These are phyloP conservation scores for Cacatua alba DNA, from an alignment of 2,113 vertebrate species.

Conservation along the genomic window DNA sequence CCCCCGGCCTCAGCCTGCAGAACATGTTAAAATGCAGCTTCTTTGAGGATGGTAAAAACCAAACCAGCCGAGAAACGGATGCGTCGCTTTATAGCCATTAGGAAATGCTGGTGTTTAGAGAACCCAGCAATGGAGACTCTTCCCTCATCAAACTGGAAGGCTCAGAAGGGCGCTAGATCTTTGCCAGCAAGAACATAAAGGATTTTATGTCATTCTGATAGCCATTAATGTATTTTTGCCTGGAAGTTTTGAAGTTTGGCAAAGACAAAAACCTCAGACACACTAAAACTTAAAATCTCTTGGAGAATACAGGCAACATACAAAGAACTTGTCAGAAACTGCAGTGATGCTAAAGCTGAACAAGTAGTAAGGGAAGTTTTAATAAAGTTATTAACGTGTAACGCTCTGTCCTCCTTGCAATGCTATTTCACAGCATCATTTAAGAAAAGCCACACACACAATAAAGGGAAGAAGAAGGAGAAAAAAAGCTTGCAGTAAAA, in stretches of 20 bases:
- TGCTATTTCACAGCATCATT: slow-evolving; percentile 61
- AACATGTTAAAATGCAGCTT: slow-evolving; percentile 16
- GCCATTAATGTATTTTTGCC: background rate
- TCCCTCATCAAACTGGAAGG: background rate
- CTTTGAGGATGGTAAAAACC: slow-evolving; percentile 17
- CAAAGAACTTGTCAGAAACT: background rate
- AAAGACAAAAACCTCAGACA: background rate
- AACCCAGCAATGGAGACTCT: background rate
- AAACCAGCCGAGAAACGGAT: background rate
- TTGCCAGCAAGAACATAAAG: background rate
- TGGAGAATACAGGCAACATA: background rate
- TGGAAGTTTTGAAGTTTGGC: background rate
- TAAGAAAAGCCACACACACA: slow-evolving; percentile 63
- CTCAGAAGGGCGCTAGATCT: background rate
- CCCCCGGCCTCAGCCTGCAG: slow-evolving; percentile 1
- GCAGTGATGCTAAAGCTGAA: background rate
- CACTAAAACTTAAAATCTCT: background rate
- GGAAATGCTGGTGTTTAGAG: background rate
- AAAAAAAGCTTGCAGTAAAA: slow-evolving; percentile 68
- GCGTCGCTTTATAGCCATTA: background rate
- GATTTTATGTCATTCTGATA: background rate
- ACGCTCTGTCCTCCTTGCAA: slow-evolving; percentile 42
- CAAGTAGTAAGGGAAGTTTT: background rate
- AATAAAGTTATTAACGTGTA: slow-evolving; percentile 41
- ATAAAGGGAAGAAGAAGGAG: slow-evolving; percentile 4